Evolutionary conservation across 2,113 vertebrate genomes (phyloP), one percentile per base, ranked within the genome.

Genomic region (Fregata magnificens): DNA sequence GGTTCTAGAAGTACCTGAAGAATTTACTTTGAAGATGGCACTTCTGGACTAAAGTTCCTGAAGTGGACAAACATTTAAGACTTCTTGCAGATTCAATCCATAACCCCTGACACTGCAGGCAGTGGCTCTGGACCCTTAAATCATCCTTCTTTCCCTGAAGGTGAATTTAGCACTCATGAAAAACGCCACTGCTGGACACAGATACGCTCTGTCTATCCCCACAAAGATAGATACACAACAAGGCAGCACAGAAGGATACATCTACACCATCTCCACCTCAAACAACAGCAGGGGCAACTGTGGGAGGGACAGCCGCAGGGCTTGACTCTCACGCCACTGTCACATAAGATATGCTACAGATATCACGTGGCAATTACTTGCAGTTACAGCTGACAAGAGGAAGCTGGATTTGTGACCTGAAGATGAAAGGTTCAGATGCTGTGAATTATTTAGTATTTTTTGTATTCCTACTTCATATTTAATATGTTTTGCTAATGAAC

Each of bases 391-490:
- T 92, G 61, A 94, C 2, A 6, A 93, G 53, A 82, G 55, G 36
- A 82, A 88, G 62, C 70, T 77, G 49, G 34, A 86, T 83, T 62
- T 77, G 66, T 92, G 94, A 96, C 94, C 93, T 73, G 53, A 59
- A 95, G 83, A 92, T 81, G 62, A 95, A 85, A 93, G 90, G 91
- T 94, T 96, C 83, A 79, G 67, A 82, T 20, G 79, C 88, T 94
- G 45, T 93, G 88, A 89, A 93, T 97, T 86, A 95, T 90, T 95
- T 90, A 90, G 59, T 91, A 36, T 91, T 95, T 96, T 93, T 93
- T 88, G 89, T 49, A 82, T 62, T 52, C 70, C 67, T 91, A 26
- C 77, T 94, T 84, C 80, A 89, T 94, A 89, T 94, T 94, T 97
- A 96, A 92, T 93, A 97, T 49, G 83, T 84, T 90, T 89, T 95